Percentiles rank a stretch among this genome's conserved stretches.
Conservation (phyloP, 2,888 invertebrate genomes). For the Drosophila incognita region DNA sequence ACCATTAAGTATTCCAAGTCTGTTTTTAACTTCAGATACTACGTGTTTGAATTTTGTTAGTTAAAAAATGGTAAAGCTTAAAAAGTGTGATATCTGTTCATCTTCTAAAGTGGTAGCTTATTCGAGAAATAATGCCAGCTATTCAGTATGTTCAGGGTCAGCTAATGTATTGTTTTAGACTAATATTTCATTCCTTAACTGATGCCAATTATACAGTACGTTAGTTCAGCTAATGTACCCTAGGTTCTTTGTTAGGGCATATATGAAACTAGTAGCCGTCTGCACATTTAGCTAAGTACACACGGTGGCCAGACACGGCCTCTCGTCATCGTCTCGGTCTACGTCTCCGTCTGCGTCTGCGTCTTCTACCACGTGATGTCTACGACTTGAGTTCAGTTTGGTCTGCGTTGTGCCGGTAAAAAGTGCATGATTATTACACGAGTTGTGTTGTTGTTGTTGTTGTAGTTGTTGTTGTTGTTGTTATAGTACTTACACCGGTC, state of each 20-base stretch:
- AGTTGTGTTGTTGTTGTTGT: slow-evolving; percentile 36
- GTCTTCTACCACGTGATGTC: slow-evolving; percentile 20
- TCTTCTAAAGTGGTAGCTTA: background rate
- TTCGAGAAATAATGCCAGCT: background rate
- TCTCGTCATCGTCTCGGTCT: slow-evolving; percentile 48
- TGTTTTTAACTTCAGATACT: no score
- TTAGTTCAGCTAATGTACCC: background rate
- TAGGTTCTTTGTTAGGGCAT: slow-evolving; percentile 27
- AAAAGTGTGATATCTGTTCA: background rate
- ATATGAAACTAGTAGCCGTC: slow-evolving; percentile 48
- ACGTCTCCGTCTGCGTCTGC: slow-evolving; percentile 4
- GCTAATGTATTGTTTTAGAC: background rate
- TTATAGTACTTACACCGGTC: slow-evolving; percentile 92
- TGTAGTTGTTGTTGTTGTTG: slow-evolving; percentile 20
- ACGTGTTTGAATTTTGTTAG: background rate
- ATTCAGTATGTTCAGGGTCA: background rate
- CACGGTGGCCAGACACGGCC: slow-evolving; percentile 59
- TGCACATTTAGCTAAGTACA: slow-evolving; percentile 72
- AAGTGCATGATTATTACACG: slow-evolving; percentile 68
- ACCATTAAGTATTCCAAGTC: no score
- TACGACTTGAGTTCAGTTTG: slow-evolving; percentile 18
- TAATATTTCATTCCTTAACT: background rate
- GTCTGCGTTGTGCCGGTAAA: slow-evolving; percentile 48
- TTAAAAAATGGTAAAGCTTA: background rate
- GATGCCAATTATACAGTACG: background rate